Base-by-base conservation (phyloP, 2,888 invertebrate species). In the Pogonocherus hispidulus region DNA sequence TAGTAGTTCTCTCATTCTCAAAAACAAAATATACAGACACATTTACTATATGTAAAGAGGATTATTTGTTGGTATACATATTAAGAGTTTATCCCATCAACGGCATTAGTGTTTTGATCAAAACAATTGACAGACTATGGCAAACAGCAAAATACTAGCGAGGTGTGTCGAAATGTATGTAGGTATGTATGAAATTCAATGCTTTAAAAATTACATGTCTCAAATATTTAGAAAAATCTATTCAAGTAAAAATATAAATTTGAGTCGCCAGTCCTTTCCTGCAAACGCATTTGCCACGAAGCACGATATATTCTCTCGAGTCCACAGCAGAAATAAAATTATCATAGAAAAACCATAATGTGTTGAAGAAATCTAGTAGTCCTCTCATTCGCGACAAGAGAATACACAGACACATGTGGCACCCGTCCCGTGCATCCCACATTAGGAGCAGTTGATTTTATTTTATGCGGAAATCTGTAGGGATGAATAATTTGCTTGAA, bases 401-500 rank as follows among this genome's bases (percentile, higher is more conserved):
- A 68, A 71, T 66, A 71, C 68, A 72, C 69, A 70, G 71, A 69
- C 79, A 76, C 82, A 83, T 81, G 82, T 82, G 83, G 80, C 80
- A 75, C 82, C 77, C 74, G 71, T 74, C 72, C 70, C 77, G 68
- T 78, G 78, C 78, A 77, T 79, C 77, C 27, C 27, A 76, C 74
- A 76, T 78, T 75, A 76, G 66, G 8, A 78, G 75, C 75, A 78
- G 78, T 80, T 79, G 78, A 81, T 82, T 82, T 81, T 79, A 81
- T 82, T 81, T 81, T 78, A 80, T 78, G 79, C 78, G 82, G 80
- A 84, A 84, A 84, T 84, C 84, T 84, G 82, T 77, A 78, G 81
- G 83, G 84, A 84, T 85, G 84, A 85, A 84, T 85, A 85, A 84
- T 82, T 84, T 83, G 82, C 80, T 79, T 77, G 82, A 83, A 83